Evolutionary conservation across 2,797 vertebrate genomes (phyloP).

Genomic region (Neostethus bicornis): DNA sequence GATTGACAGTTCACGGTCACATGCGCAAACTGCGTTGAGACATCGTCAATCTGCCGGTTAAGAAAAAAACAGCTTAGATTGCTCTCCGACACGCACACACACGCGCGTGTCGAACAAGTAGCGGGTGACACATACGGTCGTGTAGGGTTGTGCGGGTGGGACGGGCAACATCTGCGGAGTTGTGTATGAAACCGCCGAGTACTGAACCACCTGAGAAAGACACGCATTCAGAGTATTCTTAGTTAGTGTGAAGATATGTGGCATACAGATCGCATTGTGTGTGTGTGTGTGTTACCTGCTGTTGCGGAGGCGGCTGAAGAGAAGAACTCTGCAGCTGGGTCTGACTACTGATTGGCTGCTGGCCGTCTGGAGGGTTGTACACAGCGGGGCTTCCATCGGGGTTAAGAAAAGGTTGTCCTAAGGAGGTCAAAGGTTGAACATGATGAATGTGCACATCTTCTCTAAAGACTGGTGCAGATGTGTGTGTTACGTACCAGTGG

Average conservation of each 20-base stretch:
- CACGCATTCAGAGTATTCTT: constrained; percentile 57
- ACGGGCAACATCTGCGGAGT: constrained; percentile 90
- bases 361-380: constrained; percentile 90
- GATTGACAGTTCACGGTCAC: constrained; percentile 88
- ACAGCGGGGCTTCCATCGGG: constrained; percentile 92
- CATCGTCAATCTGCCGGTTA: constrained; percentile 86
- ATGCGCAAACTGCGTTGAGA: constrained; percentile 87
- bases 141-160: constrained; percentile 87
- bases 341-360: constrained; percentile 84
- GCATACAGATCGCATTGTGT: constrained; percentile 10
- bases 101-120: neutral
- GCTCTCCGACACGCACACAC: neutral
- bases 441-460: constrained; percentile 17
- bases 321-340: constrained; percentile 73
- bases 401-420: constrained; percentile 95
- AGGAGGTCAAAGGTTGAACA: constrained; percentile 44
- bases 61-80: constrained; percentile 37
- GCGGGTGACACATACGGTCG: constrained; percentile 77
- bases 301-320: constrained; percentile 80
- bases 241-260: constrained; percentile 3
- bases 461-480: constrained; percentile 12
- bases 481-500: constrained; percentile 83
- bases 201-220: constrained; percentile 87
- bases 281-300: constrained; percentile 74
- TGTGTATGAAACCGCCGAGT: constrained; percentile 89